phyloP scores from a whole-genome alignment of 2,888 invertebrate species.

The Hipparchia semele region DNA sequence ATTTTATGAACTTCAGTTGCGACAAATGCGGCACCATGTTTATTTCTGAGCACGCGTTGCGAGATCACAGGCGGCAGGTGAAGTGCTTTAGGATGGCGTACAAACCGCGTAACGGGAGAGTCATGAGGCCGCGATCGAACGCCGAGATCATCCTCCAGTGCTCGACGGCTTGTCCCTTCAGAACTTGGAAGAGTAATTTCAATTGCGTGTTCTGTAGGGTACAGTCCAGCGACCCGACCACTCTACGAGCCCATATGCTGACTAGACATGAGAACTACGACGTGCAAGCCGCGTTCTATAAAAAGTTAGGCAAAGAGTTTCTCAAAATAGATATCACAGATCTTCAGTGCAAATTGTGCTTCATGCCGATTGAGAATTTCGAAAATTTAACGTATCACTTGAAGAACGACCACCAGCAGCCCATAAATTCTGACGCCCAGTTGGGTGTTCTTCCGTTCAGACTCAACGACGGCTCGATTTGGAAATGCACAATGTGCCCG shows the following conservation, averaged over 20 bases:
- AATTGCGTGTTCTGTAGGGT: constrained; percentile 75
- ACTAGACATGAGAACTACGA: constrained; percentile 68
- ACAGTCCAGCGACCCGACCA: constrained; percentile 68
- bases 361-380: constrained; percentile 62
- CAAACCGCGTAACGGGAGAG: constrained; percentile 69
- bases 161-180: constrained; percentile 72
- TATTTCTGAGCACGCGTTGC: constrained; percentile 68
- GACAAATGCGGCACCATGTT: constrained; percentile 75
- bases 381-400: constrained; percentile 67
- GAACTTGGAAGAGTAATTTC: constrained; percentile 75
- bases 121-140: constrained; percentile 65
- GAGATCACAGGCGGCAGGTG: constrained; percentile 71
- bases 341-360: constrained; percentile 73
- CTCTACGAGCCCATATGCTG: constrained; percentile 63
- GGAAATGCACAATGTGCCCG: constrained; percentile 75
- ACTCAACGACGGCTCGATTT: constrained; percentile 67
- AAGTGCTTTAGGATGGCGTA: constrained; percentile 72
- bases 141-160: constrained; percentile 74
- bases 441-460: constrained; percentile 71
- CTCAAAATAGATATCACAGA: constrained; percentile 74
- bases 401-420: constrained; percentile 70
- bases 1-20: constrained; percentile 72
- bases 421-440: constrained; percentile 67
- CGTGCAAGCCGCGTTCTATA: constrained; percentile 72
- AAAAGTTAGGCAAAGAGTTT: constrained; percentile 74